Evolutionary conservation across 2,888 invertebrate genomes (phyloP).

Genomic region (Entomobrya multifasciata): DNA sequence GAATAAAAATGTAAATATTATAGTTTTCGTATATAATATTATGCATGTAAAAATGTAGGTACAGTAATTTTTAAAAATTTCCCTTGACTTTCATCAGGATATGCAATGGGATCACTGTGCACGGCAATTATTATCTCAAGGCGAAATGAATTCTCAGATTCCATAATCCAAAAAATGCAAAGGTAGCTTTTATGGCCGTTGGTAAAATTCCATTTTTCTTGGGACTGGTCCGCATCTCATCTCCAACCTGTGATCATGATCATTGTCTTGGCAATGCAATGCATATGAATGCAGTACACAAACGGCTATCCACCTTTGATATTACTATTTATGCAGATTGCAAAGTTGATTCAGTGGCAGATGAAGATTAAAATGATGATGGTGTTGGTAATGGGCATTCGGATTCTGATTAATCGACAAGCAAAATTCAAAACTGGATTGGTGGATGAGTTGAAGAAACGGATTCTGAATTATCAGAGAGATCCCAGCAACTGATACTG

Average conservation of each 20-base stretch:
- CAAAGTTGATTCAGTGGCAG: conserved; percentile 46
- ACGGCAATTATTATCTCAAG: conserved; percentile 18
- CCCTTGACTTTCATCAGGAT: conserved; percentile 35
- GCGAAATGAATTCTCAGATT: conserved; percentile 32
- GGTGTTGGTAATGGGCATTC: too few species aligned
- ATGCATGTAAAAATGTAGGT: too few species aligned
- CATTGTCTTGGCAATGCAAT: neutral
- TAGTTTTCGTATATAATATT: conserved; percentile 11
- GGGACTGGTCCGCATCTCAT: too few species aligned
- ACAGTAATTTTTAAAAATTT: conserved; percentile 42
- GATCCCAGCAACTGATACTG: conserved; percentile 63
- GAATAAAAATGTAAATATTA: too few species aligned
- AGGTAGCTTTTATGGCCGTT: too few species aligned
- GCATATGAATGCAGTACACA: too few species aligned
- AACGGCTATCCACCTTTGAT: conserved; percentile 39
- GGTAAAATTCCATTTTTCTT: conserved; percentile 21
- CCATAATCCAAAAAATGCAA: neutral
- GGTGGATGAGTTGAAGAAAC: conserved; percentile 33
- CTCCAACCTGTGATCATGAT: too few species aligned
- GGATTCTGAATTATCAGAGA: conserved; percentile 30
- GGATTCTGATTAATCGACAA: conserved; percentile 41
- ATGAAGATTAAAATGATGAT: conserved; percentile 42
- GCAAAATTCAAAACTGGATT: conserved; percentile 12
- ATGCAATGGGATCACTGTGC: conserved; percentile 35
- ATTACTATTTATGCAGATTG: conserved; percentile 66